Evolutionary conservation across 2,797 vertebrate genomes (phyloP), one percentile per base, ranked within the genome.

Genomic region (Paedocypris micromegethes): DNA sequence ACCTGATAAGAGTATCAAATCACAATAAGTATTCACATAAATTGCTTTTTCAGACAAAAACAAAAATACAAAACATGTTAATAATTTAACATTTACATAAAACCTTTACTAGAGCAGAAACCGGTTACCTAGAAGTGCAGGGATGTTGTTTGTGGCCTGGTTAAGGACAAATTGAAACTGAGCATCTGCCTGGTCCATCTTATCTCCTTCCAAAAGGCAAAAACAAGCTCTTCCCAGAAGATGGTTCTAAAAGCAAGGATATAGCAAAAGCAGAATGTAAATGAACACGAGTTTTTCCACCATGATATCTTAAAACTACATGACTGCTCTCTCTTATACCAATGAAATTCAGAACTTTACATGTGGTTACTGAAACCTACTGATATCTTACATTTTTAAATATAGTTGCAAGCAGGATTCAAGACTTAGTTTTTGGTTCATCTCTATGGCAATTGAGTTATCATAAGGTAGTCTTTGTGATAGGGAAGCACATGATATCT

Each of bases 161-260:
- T 99, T 99, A 68, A 99, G 93, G 68, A 99, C 97, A 39, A 99
- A 99, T 85, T 98, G 96, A 86, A 99, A 99, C 66, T 99, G 96
- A 49, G 97, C 97, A 66, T 99, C 97, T 3, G 97, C 97, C 75
- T 99, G 97, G 83, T 99, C 97, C 97, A 99, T 99, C 86, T 99
- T 99, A 86, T 99, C 97, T 74, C 97, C 97, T 86, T 99, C 97
- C 82, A 99, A 88, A 41, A 99, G 87, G 79, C 97, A 99, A 87
- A 98, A 99, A 80, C 97, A 99, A 66, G 97, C 97, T 93, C 97
- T 90, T 77, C 97, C 97, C 91, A 99, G 80, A 83, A 99, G 89
- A 82, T 98, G 97, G 88, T 98, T 97, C 97, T 99, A 59, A 9
- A 73, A 72, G 68, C 38, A n/a, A 5, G 77, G 9, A 65, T 46